Evolutionary conservation across 2,888 invertebrate species (phyloP).

Genomic region (Synergus laeviventris): DNA sequence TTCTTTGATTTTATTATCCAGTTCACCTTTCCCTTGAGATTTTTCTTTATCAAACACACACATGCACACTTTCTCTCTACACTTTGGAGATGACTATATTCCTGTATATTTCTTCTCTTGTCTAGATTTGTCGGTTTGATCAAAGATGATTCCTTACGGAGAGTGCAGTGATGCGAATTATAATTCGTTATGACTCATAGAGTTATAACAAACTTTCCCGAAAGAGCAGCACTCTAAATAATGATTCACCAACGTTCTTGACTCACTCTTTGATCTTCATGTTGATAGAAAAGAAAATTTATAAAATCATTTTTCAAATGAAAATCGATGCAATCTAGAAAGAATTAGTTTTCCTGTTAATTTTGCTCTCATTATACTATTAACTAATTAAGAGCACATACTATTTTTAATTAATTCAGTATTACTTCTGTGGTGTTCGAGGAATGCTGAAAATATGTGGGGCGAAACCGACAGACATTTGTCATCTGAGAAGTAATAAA

Average conservation of each 20-base stretch:
- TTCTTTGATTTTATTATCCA: constrained; percentile 5
- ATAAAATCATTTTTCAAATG: neutral
- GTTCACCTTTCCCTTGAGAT: neutral
- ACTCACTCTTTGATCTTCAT: neutral
- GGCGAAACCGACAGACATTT: neutral
- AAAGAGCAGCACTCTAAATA: constrained; percentile 12
- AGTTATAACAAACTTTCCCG: constrained; percentile 33
- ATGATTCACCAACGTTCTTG: neutral
- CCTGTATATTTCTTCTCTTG: neutral
- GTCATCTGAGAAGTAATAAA: neutral
- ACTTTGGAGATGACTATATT: neutral
- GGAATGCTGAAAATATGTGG: neutral
- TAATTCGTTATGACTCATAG: constrained; percentile 33
- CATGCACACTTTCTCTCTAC: neutral
- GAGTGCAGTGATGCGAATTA: constrained; percentile 26
- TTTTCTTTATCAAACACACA: neutral
- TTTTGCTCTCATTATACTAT: neutral
- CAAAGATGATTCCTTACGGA: constrained; percentile 29
- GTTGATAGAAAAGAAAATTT: neutral
- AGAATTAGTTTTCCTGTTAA: neutral
- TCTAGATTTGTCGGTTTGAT: constrained; percentile 30
- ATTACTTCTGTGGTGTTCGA: neutral
- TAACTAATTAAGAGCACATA: neutral
- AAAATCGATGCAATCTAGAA: neutral
- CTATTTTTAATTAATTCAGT: neutral